These are phyloP conservation scores for Egretta garzetta DNA, from an alignment of 2,113 vertebrate species.

Conservation along the genomic window DNA sequence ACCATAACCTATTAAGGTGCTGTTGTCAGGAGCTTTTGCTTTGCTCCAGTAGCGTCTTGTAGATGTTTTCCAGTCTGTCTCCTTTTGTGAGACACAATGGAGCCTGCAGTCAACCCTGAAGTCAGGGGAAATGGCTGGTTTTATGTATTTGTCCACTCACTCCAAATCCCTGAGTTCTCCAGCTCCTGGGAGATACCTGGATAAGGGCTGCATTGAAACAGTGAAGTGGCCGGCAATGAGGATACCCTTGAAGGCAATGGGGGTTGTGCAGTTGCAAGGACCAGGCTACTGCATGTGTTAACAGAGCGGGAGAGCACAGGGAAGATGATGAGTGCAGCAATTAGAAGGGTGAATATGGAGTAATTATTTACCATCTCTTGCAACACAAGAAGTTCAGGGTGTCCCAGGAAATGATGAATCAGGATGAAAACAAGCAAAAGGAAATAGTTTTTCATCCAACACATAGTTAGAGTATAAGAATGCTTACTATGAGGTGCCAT, in stretches of 20 bases:
- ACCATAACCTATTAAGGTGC: background rate
- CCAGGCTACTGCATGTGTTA: background rate
- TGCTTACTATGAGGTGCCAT: background rate
- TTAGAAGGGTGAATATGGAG: background rate
- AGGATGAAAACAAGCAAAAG: background rate
- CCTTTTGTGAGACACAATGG: background rate
- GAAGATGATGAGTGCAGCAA: background rate
- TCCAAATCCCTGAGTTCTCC: background rate
- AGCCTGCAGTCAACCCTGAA: background rate
- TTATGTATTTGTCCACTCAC: background rate
- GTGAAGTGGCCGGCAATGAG: background rate
- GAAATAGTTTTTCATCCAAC: background rate
- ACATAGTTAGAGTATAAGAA: background rate
- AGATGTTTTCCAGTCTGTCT: background rate
- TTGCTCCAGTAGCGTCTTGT: background rate
- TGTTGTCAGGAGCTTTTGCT: background rate
- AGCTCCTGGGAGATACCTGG: background rate
- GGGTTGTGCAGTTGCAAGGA: background rate
- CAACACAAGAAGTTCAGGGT: background rate
- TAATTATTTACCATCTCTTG: background rate
- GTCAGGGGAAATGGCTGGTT: background rate
- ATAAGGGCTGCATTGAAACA: background rate
- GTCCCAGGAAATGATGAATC: background rate
- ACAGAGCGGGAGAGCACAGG: background rate
- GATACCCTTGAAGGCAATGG: background rate